Evolutionary conservation across 37 sponge, comb jelly and placozoan genomes (phyloP), one percentile per base, ranked within the genome.

Genomic region (Ephydatia muelleri): DNA sequence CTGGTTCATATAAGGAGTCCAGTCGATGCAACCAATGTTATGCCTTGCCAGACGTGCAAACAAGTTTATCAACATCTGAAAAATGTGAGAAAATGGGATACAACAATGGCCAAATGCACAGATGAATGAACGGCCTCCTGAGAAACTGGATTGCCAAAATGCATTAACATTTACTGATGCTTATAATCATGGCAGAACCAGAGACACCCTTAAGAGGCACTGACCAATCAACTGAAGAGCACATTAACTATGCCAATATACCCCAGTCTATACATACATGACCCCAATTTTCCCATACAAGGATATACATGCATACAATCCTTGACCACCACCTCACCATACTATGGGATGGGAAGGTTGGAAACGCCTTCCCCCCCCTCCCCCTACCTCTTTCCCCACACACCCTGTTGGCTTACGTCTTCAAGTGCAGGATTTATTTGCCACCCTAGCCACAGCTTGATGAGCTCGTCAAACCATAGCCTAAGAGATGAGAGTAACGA

Each of bases 391-490:
- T n/a, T n/a, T n/a, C n/a, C n/a, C n/a, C 43, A 43, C 43, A 43
- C 43, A 43, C 43, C 57, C 9, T 14, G 57, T 1, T 38, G n/a
- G 16, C 75, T 30, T 38, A 90, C 91, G 67, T 90, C 82, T 29
- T 90, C 92, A 25, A 65, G 25, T 31, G 88, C 9, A 38, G 88
- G 66, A 25, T 80, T 23, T 30, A 26, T 36, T 13, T 73, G 73
- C 3, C 79, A 39, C n/a, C 35, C 75, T 22, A 91, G 49, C 95
- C 95, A 96, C 6, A 96, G 39, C 16, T 80, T 32, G 38, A 86
- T 84, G 26, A 96, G 38, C 79, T 96, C 93, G 27, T 96, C 91
- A 87, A 96, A 96, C 97, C 97, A 96, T 68, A 96, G 79, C 72
- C 93, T 90, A 40, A 2, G 39, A 27, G 49, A 23, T 12, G 27